Evolutionary conservation across 2,888 invertebrate genomes (phyloP).

Genomic region (Ichneumoninae sp.): DNA sequence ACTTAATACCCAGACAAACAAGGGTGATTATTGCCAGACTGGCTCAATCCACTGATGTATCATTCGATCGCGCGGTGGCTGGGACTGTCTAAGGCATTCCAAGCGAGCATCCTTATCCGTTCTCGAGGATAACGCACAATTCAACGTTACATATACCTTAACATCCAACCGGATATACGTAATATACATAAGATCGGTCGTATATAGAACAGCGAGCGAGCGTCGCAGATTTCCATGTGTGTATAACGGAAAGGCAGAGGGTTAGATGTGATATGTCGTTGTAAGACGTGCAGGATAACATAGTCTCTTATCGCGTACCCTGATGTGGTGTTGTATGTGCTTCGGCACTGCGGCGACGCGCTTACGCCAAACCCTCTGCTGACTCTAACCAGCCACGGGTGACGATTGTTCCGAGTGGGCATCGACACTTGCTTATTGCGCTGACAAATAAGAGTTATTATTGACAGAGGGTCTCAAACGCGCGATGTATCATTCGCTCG

Average conservation of each 20-base stretch:
- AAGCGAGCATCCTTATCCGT: conserved; percentile 10
- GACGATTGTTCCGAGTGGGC: neutral
- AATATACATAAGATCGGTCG: too few relatives aligned
- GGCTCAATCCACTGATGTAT: too few relatives aligned
- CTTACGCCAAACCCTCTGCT: too few relatives aligned
- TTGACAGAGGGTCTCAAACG: neutral
- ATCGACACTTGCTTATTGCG: neutral
- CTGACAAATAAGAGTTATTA: neutral
- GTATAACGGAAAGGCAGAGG: neutral
- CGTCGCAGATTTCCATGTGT: neutral
- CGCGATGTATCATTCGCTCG: neutral
- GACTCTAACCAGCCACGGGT: neutral
- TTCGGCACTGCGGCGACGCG: neutral
- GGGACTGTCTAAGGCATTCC: neutral
- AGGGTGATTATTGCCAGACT: neutral
- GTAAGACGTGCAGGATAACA: neutral
- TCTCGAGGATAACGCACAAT: neutral
- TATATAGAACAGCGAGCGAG: conserved; percentile 6
- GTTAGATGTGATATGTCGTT: neutral
- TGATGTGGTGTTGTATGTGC: neutral
- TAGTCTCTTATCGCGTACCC: neutral
- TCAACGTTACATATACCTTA: neutral
- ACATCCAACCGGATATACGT: too few relatives aligned
- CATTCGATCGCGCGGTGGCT: neutral
- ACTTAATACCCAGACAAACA: neutral